Evolutionary conservation across 2,797 vertebrate genomes (phyloP).

Genomic region (Chromobotia macracanthus): DNA sequence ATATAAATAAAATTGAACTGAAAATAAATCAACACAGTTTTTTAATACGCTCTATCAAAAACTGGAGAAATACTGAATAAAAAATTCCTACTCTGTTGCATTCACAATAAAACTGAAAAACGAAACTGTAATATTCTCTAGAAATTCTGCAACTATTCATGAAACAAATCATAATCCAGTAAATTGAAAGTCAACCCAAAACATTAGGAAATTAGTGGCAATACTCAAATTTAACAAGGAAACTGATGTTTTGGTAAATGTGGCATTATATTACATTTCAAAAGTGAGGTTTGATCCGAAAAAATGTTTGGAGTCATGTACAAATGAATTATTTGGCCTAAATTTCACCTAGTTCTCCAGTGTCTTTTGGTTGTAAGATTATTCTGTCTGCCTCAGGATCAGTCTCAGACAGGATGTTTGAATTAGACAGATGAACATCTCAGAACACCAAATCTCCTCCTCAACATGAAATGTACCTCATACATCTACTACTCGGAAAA

Average conservation of each 20-base stretch:
- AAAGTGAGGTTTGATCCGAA: background rate
- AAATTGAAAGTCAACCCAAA: too few species aligned
- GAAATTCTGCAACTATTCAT: too few species aligned
- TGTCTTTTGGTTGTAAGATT: background rate
- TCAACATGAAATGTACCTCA: background rate
- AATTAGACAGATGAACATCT: background rate
- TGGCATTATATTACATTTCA: background rate
- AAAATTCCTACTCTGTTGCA: too few species aligned
- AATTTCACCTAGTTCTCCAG: background rate
- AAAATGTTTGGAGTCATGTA: background rate
- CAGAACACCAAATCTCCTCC: background rate
- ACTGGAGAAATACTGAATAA: too few species aligned
- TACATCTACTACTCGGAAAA: background rate
- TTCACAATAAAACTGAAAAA: too few species aligned
- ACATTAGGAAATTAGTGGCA: too few species aligned
- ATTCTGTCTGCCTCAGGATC: background rate
- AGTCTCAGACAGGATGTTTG: background rate
- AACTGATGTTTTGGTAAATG: background rate
- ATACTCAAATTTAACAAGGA: background rate
- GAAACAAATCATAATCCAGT: too few species aligned
- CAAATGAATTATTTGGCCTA: background rate
- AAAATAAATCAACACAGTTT: too few species aligned
- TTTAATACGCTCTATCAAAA: too few species aligned
- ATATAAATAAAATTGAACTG: too few species aligned
- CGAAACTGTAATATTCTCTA: too few species aligned